These are phyloP conservation scores for Cephalopachus bancanus DNA, from an alignment of 2,797 vertebrate species.

Conservation along the genomic window DNA sequence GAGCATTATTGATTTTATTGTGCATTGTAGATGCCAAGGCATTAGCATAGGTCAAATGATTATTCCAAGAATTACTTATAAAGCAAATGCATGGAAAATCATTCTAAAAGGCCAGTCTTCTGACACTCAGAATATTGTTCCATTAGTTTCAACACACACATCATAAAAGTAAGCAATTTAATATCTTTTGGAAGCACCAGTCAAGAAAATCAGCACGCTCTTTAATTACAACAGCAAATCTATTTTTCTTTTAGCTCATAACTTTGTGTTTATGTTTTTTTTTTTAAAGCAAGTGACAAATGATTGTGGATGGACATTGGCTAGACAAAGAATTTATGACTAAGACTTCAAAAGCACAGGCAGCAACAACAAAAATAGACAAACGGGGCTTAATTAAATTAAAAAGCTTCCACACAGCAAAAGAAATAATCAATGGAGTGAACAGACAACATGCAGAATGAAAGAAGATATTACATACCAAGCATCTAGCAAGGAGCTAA, in stretches of 20 bases:
- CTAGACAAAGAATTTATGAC: no score
- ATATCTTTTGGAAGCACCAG: neutral
- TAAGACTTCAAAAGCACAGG: no score
- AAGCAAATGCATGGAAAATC: neutral
- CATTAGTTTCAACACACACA: neutral
- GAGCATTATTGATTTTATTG: slow-evolving; percentile 38
- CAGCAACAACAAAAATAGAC: no score
- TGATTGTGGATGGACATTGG: no score
- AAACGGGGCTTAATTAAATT: no score
- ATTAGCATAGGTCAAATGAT: slow-evolving; percentile 25
- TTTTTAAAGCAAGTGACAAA: no score
- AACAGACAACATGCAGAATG: no score
- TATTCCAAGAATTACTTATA: slow-evolving; percentile 13
- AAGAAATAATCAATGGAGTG: no score
- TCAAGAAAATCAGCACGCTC: slow-evolving; percentile 14
- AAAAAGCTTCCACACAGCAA: no score
- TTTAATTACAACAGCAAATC: neutral
- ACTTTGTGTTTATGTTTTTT: neutral
- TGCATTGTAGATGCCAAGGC: neutral
- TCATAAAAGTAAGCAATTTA: neutral
- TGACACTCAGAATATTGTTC: neutral
- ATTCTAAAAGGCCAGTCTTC: neutral
- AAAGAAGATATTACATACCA: no score
- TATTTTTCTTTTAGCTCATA: neutral
- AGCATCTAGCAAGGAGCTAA: no score